phyloP scores from a whole-genome alignment of 2,113 vertebrate species.

The Pyrgilauda ruficollis region DNA sequence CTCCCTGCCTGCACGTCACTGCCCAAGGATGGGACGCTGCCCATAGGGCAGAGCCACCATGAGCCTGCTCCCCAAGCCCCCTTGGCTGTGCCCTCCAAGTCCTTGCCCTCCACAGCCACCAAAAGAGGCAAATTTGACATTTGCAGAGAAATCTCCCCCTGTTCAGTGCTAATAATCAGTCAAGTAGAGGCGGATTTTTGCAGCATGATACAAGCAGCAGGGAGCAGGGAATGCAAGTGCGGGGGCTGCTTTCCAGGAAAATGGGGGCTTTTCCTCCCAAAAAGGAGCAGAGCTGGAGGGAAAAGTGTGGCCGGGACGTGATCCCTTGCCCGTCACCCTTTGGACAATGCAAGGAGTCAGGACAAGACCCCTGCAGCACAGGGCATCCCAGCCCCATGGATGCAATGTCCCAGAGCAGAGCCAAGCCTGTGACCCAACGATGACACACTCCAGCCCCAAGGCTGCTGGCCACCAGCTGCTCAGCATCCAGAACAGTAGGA shows the following conservation, averaged over 20 bases:
- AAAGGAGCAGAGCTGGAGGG: neutral
- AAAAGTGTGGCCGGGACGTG: neutral
- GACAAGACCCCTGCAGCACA: neutral
- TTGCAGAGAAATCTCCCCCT: slow-evolving; percentile 37
- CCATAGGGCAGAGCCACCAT: rapidly evolving
- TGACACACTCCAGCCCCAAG: neutral
- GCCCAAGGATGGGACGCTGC: neutral
- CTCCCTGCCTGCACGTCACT: neutral
- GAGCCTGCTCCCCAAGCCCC: neutral
- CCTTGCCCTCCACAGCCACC: neutral
- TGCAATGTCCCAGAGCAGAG: neutral
- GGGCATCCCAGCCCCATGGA: neutral
- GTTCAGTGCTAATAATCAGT: slow-evolving; percentile 36
- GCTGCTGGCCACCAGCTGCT: neutral
- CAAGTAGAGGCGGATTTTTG: slow-evolving; percentile 22
- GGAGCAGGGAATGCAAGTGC: neutral
- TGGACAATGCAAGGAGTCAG: neutral
- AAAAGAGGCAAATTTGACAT: neutral
- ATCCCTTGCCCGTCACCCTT: neutral
- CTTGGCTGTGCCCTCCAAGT: neutral
- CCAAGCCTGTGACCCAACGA: neutral
- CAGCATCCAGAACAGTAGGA: neutral
- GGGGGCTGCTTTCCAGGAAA: slow-evolving; percentile 34
- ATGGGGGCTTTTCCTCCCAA: neutral
- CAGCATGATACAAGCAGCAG: slow-evolving; percentile 31